Evolutionary conservation across 2,113 vertebrate genomes (phyloP).

Genomic region (Melanerpes aurifrons): DNA sequence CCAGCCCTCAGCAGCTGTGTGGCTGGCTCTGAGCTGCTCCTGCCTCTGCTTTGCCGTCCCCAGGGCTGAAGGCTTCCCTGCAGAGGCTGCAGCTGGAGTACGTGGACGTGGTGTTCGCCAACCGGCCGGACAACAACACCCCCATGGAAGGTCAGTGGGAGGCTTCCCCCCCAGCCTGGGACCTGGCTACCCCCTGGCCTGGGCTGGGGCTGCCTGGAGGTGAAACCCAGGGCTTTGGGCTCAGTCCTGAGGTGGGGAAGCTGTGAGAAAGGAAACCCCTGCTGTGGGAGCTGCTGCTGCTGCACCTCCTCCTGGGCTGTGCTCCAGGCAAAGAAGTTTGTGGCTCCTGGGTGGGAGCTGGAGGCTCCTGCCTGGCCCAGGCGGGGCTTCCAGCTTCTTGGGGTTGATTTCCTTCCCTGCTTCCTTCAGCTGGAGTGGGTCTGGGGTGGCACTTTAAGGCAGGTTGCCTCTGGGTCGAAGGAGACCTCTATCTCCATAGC

Average conservation of each 20-base stretch:
- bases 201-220: background rate
- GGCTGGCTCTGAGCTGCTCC: background rate
- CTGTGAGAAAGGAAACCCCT: background rate
- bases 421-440: background rate
- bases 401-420: background rate
- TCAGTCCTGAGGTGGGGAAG: background rate
- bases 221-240: background rate
- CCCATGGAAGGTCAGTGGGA: conserved; percentile 95
- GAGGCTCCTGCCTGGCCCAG: background rate
- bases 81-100: conserved; percentile 97
- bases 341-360: background rate
- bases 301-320: background rate
- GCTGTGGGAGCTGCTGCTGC: background rate
- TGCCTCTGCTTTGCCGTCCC: background rate
- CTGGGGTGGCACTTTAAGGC: background rate
- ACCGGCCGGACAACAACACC: conserved; percentile 95
- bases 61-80: conserved; percentile 94
- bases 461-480: rapidly evolving
- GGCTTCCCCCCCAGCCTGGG: background rate
- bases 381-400: background rate
- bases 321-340: background rate
- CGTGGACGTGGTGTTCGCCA: conserved; percentile 97
- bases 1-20: too few relatives aligned
- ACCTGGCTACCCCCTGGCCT: too few relatives aligned
- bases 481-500: too few relatives aligned